phyloP scores from a whole-genome alignment of 2,113 vertebrate genomes.

The Sinocyclocheilus anshuiensis region DNA sequence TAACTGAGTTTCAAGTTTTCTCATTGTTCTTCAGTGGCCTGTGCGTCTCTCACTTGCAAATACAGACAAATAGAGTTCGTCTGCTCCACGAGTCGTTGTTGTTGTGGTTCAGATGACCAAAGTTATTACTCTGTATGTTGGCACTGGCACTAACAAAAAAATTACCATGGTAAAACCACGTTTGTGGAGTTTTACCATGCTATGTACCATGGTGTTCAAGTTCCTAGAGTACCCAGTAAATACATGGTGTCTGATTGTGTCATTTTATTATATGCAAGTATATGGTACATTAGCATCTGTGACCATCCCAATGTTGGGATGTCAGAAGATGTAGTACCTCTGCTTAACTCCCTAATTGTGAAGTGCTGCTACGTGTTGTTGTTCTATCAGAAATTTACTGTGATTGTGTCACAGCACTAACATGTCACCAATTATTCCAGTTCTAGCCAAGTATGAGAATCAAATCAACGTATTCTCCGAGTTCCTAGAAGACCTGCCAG shows the following conservation, averaged over 20 bases:
- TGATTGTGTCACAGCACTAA: background rate
- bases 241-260: background rate
- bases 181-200: background rate
- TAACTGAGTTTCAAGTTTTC: constrained; percentile 58
- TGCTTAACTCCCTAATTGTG: background rate
- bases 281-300: background rate
- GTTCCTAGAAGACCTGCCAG: constrained; percentile 63
- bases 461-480: constrained; percentile 64
- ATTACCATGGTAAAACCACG: background rate
- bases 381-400: background rate
- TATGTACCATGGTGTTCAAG: background rate
- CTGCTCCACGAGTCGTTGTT: background rate
- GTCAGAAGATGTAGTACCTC: background rate
- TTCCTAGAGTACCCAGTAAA: background rate
- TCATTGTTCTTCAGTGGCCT: constrained; percentile 61
- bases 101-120: background rate
- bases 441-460: constrained; percentile 67
- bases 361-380: background rate
- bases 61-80: background rate
- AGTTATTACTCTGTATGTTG: background rate
- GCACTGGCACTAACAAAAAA: background rate
- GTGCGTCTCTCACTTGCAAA: background rate
- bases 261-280: background rate
- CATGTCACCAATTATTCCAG: constrained; percentile 43
- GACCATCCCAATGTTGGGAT: background rate